A percentile compares a stretch with the other conserved stretches of the same genome.
Evolutionary conservation across 1,140 invertebrate genomes (phyloP).

Genomic region (Rhopalosiphum maidis): DNA sequence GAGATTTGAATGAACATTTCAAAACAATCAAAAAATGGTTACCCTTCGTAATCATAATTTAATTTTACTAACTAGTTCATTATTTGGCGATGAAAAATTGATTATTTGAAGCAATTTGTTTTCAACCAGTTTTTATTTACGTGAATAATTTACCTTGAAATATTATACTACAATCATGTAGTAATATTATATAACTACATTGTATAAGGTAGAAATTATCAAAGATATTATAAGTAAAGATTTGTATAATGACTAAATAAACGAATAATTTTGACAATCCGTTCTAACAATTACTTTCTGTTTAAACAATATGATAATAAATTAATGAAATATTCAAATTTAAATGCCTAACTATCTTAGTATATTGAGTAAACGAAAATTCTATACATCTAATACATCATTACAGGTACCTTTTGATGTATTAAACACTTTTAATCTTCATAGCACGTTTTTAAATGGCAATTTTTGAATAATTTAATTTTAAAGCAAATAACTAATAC

Average conservation of each 20-base stretch:
- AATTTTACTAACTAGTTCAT: not conserved
- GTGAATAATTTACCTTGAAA: not conserved
- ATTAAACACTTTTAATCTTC: not conserved
- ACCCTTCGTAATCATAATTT: not conserved
- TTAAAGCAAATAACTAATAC: no score
- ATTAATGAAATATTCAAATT: not conserved
- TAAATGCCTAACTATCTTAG: not conserved
- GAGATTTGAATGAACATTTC: not conserved
- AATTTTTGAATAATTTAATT: no score
- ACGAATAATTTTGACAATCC: not conserved
- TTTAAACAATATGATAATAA: not conserved
- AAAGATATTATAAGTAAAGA: not conserved
- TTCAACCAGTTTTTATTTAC: not conserved
- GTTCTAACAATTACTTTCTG: not conserved
- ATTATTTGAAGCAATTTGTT: not conserved
- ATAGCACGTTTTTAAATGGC: no score
- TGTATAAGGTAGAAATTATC: not conserved
- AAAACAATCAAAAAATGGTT: not conserved
- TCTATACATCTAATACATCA: not conserved
- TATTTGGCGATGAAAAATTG: not conserved
- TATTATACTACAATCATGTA: not conserved
- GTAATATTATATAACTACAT: not conserved
- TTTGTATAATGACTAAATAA: not conserved
- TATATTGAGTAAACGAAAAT: no score
- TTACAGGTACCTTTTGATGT: not conserved